These are phyloP conservation scores for Cephus nigrinus DNA, from an alignment of 2,888 invertebrate genomes.

Conservation along the genomic window DNA sequence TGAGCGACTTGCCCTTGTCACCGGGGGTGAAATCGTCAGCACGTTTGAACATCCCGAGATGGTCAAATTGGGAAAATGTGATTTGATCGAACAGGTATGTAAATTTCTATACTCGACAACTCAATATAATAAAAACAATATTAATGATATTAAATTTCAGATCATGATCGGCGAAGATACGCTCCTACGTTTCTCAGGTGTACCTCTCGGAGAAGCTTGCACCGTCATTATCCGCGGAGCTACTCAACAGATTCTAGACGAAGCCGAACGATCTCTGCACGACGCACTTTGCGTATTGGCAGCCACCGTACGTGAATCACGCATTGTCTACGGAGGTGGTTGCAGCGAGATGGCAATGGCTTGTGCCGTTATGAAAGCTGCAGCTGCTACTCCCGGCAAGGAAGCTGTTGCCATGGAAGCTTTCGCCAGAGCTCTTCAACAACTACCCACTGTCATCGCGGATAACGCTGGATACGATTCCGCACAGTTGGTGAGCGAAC, in stretches of 20 bases:
- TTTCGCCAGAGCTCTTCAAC: slow-evolving; percentile 88
- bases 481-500: slow-evolving; percentile 90
- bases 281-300: slow-evolving; percentile 97
- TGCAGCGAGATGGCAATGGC: slow-evolving; percentile 98
- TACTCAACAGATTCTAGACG: slow-evolving; percentile 97
- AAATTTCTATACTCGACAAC: slow-evolving; percentile 12
- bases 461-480: slow-evolving; percentile 99
- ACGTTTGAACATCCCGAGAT: slow-evolving; percentile 95
- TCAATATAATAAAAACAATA: neutral
- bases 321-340: slow-evolving; percentile 92
- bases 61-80: slow-evolving; percentile 94
- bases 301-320: slow-evolving; percentile 93
- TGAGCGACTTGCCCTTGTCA: slow-evolving; percentile 95
- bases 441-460: slow-evolving; percentile 94
- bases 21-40: slow-evolving; percentile 98
- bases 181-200: slow-evolving; percentile 93
- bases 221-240: slow-evolving; percentile 97
- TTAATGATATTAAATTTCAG: slow-evolving; percentile 55
- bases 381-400: slow-evolving; percentile 92
- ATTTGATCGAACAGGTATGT: slow-evolving; percentile 89
- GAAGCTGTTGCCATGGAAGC: slow-evolving; percentile 98
- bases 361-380: slow-evolving; percentile 85
- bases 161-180: slow-evolving; percentile 98
- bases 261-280: slow-evolving; percentile 97
- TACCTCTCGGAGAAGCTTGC: slow-evolving; percentile 95